Conservation (phyloP, 2,113 vertebrate species). For the Corythornis madagascariensis region DNA sequence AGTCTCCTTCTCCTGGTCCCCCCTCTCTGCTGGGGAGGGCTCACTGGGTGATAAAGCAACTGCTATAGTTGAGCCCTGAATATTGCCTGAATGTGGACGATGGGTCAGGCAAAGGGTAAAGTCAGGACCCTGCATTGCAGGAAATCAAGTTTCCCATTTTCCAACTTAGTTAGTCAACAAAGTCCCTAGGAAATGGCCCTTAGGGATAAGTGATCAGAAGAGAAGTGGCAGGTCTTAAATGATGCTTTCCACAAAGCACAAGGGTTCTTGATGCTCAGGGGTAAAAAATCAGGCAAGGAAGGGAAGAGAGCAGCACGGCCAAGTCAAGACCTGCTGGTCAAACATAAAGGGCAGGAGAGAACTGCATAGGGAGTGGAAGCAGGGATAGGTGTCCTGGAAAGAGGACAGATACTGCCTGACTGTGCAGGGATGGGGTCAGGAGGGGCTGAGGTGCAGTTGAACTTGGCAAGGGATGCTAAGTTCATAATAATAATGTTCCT, state of each 20-base stretch:
- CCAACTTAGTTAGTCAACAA: background rate
- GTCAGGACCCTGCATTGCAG: background rate
- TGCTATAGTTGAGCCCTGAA: no score
- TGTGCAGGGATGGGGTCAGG: background rate
- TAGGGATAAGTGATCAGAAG: background rate
- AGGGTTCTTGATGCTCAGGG: background rate
- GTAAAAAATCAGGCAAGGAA: background rate
- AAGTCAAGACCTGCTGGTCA: background rate
- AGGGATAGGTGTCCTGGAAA: background rate
- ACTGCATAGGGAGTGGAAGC: background rate
- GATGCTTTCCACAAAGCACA: background rate
- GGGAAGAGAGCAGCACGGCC: background rate
- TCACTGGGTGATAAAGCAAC: background rate
- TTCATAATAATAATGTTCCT: background rate
- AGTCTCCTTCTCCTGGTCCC: background rate
- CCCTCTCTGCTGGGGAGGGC: background rate
- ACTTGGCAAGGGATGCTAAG: background rate
- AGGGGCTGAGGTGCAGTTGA: background rate
- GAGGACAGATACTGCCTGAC: rapidly evolving
- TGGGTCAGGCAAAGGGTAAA: background rate
- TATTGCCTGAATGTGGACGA: background rate
- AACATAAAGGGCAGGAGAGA: background rate
- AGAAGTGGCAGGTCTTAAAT: background rate
- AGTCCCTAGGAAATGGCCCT: background rate
- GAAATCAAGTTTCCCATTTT: background rate